Evolutionary conservation across 1,140 invertebrate genomes (phyloP).

Genomic region (Papilio machaon): DNA sequence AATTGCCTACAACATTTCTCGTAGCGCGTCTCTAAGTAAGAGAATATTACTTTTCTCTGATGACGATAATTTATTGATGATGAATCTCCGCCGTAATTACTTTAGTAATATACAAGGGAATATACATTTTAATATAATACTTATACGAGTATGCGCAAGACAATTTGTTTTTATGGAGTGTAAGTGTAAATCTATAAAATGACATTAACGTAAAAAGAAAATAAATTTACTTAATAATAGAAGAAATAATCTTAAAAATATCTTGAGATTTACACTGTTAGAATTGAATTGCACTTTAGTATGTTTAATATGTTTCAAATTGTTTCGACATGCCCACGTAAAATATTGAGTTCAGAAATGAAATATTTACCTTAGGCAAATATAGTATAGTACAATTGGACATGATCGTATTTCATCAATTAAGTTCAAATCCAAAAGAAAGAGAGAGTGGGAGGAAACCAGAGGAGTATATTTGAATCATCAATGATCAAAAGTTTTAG

Average conservation of each 20-base stretch:
- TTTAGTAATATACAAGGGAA: background rate
- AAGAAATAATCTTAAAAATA: background rate
- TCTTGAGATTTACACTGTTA: background rate
- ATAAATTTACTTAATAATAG: no score
- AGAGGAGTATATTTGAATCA: background rate
- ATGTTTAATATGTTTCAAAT: constrained; percentile 42
- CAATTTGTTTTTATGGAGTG: no score
- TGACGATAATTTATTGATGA: background rate
- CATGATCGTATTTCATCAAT: constrained; percentile 33
- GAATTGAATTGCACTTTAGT: background rate
- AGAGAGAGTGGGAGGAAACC: background rate
- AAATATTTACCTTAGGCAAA: constrained; percentile 45
- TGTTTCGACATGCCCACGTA: constrained; percentile 51
- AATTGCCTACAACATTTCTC: background rate
- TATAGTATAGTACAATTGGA: constrained; percentile 41
- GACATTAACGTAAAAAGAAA: no score
- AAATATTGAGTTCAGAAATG: constrained; percentile 52
- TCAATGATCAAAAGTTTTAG: background rate
- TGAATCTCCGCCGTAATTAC: background rate
- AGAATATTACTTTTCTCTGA: background rate
- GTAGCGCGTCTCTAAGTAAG: background rate
- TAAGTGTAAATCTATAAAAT: no score
- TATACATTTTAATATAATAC: background rate
- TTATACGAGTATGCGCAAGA: background rate
- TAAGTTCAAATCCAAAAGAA: background rate